Conservation (phyloP, 2,797 vertebrate genomes). For the Zonotrichia albicollis region DNA sequence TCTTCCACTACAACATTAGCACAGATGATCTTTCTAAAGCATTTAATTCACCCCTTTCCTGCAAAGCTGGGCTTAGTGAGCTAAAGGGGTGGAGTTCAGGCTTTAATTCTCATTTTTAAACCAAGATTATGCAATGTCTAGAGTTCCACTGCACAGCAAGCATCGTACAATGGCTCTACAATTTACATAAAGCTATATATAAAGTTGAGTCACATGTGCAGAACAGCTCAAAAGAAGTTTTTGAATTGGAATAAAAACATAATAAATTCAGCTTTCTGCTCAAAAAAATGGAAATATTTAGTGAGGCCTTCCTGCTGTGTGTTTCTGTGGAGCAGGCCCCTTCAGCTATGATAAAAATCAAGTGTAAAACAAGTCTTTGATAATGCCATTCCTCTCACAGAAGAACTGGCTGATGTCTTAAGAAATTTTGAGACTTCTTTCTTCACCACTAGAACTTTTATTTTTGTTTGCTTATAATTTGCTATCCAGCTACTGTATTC, state of each 20-base stretch:
- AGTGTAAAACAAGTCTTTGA: neutral
- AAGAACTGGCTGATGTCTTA: neutral
- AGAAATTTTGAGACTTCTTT: neutral
- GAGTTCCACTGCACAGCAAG: neutral
- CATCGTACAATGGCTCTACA: neutral
- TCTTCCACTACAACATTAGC: neutral
- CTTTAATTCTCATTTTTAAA: neutral
- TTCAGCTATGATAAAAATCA: neutral
- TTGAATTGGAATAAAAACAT: neutral
- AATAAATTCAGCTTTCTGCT: neutral
- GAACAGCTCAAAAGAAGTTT: neutral
- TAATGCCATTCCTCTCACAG: neutral
- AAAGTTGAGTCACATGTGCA: neutral
- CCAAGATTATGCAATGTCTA: neutral
- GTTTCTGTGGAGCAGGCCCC: neutral
- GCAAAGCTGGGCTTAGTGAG: neutral
- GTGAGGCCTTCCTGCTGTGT: neutral
- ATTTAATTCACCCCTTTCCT: neutral
- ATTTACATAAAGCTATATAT: neutral
- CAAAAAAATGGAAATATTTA: neutral
- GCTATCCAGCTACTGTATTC: neutral
- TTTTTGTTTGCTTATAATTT: neutral
- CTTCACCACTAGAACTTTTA: neutral
- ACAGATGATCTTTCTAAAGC: neutral
- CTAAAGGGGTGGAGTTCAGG: neutral